Percentiles rank a stretch among this genome's conserved stretches.
Evolutionary conservation across 2,113 vertebrate species (phyloP).

Genomic region (Dicerorhinus sumatrensis): DNA sequence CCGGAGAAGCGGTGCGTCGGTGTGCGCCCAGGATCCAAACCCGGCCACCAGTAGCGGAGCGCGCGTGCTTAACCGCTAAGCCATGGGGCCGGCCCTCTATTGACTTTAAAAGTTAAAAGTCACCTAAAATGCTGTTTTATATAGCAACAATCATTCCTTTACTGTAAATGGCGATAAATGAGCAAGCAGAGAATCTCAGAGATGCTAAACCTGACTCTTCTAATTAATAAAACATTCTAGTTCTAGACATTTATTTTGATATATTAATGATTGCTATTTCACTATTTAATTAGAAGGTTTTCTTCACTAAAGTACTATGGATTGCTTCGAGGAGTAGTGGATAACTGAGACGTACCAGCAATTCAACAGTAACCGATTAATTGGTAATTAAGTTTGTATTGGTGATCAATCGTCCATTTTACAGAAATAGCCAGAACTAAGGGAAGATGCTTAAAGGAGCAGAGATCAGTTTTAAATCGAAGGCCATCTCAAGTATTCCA

Average conservation of each 20-base stretch:
- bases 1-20: no score
- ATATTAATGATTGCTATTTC: conserved; percentile 53
- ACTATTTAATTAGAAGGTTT: conserved; percentile 78
- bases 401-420: conserved; percentile 82
- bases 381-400: conserved; percentile 85
- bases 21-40: no score
- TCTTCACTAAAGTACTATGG: conserved; percentile 76
- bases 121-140: not conserved
- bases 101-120: conserved; percentile 28
- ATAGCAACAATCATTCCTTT: not conserved
- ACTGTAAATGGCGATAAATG: conserved; percentile 51
- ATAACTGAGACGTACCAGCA: conserved; percentile 75
- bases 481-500: conserved; percentile 39
- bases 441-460: conserved; percentile 69
- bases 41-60: no score
- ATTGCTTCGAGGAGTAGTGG: conserved; percentile 75
- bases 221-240: conserved; percentile 67
- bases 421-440: conserved; percentile 57
- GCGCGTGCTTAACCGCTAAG: no score
- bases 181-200: conserved; percentile 19
- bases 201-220: not conserved
- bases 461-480: conserved; percentile 77
- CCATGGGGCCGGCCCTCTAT: not conserved
- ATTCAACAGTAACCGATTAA: conserved; percentile 85
- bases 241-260: conserved; percentile 70